Evolutionary conservation across 2,113 vertebrate species (phyloP).

Genomic region (Mellivora capensis): DNA sequence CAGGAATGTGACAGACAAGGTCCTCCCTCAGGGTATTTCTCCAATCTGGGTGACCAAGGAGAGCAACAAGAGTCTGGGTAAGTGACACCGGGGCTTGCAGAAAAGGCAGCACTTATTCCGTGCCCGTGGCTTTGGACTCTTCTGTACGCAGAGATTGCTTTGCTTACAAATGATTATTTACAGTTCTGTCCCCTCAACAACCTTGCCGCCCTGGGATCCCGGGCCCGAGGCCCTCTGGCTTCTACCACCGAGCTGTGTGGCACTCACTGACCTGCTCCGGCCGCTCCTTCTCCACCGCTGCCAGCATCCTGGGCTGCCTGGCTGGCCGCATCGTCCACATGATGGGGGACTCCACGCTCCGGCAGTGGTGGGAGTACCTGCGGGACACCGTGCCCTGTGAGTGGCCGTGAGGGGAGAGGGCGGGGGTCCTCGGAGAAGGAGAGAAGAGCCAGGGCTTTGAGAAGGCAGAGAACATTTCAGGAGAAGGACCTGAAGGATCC

Average conservation of each 20-base stretch:
- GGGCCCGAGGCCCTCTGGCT: constrained; percentile 6
- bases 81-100: not conserved
- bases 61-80: not conserved
- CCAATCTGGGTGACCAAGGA: not conserved
- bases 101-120: not conserved
- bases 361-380: constrained; percentile 68
- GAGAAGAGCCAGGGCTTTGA: not conserved
- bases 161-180: not conserved
- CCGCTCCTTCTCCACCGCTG: not conserved
- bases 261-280: constrained; percentile 1
- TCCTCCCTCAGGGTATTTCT: not conserved
- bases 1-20: constrained; percentile 38
- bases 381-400: constrained; percentile 22
- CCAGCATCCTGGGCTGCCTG: not conserved
- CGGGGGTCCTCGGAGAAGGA: not conserved
- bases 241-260: constrained; percentile 30
- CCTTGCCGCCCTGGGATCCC: constrained; percentile 4
- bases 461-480: not conserved
- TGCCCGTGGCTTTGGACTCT: not conserved
- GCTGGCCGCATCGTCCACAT: constrained; percentile 49
- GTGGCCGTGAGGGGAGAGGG: not conserved
- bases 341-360: constrained; percentile 71
- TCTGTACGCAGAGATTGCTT: not conserved
- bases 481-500: not conserved
- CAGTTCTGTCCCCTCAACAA: not conserved